Evolutionary conservation across 53 echinoderm and acorn worm species (phyloP), one percentile per base, ranked within the genome.

Genomic region (Patiria pectinifera): DNA sequence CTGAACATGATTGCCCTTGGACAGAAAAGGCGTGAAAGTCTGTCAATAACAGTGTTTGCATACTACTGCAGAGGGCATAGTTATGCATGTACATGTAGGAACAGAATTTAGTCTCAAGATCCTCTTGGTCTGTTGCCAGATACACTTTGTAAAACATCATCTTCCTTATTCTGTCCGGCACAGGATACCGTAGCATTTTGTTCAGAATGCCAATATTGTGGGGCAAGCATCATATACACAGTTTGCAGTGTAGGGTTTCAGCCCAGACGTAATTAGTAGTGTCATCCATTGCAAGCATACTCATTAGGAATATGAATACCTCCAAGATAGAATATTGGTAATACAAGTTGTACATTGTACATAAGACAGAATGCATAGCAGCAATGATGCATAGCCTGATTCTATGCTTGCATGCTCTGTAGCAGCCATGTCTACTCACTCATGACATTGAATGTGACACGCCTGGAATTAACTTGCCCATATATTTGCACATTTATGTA

Each of bases 391-490:
- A 21, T 21, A 23, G 74, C 22, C 74, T 74, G 74, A 74, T 74
- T 2, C 66, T 13, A 14, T 66, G 24, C 24, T 74, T 74, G 74
- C 24, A 74, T 74, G 74, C 24, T 22, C 74, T 24, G 66, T 74
- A 10, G 4, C 74, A 74, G 74, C 74, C 74, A 22, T 16, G 22
- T 16, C 24, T 10, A 19, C 16, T 79, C 80, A 79, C 45, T 79
- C 80, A 19, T 79, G 48, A 18, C 80, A 79, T 79, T 79, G 80
- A 79, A 79, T 47, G 48, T 18, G 80, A 79, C 80, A 46, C 14
- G 80, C 48, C 13, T 79, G 47, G 24, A 74, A 74, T 74, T 74
- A 74, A 74, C 74, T 14, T 13, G 4, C 10, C 80, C 21, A 53
- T 35, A 35, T 35, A 15, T 44, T 10, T 10, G 6, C 14, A 6